phyloP scores from a whole-genome alignment of 2,888 invertebrate species.

The Horisme vitalbata region DNA sequence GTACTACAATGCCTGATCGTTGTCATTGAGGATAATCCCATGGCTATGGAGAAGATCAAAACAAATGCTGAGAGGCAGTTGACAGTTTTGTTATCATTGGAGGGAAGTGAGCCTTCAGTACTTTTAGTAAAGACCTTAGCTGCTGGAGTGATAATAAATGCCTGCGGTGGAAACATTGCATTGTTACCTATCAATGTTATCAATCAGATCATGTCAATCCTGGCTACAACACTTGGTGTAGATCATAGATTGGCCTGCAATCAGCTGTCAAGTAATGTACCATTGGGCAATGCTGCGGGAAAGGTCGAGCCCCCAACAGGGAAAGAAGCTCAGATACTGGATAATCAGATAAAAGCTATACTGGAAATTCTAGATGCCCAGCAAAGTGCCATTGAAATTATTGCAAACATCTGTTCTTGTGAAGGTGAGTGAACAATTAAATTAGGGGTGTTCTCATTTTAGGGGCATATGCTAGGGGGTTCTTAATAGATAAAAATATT shows the following conservation, averaged over 20 bases:
- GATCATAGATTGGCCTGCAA: conserved; percentile 79
- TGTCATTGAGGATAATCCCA: conserved; percentile 87
- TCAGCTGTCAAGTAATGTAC: conserved; percentile 74
- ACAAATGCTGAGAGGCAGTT: conserved; percentile 69
- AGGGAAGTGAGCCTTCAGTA: conserved; percentile 63
- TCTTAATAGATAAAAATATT: too few species aligned
- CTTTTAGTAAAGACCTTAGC: conserved; percentile 81
- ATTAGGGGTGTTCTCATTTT: too few species aligned
- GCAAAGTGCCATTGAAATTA: conserved; percentile 86
- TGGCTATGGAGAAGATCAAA: conserved; percentile 80
- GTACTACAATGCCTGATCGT: conserved; percentile 87
- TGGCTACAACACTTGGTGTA: conserved; percentile 78
- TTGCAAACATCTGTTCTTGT: conserved; percentile 87
- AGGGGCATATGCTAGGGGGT: too few species aligned
- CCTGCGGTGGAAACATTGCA: conserved; percentile 67
- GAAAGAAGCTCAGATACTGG: conserved; percentile 65
- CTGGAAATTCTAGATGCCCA: conserved; percentile 85
- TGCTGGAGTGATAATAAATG: conserved; percentile 83
- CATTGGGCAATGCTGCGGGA: conserved; percentile 56
- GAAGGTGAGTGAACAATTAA: conserved; percentile 74
- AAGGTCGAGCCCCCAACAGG: conserved; percentile 57
- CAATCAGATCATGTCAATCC: conserved; percentile 73
- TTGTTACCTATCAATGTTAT: conserved; percentile 69
- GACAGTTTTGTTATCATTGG: conserved; percentile 62
- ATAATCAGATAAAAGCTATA: conserved; percentile 74